Evolutionary conservation across 2,113 vertebrate genomes (phyloP).

Genomic region (Muscicapa adusta): DNA sequence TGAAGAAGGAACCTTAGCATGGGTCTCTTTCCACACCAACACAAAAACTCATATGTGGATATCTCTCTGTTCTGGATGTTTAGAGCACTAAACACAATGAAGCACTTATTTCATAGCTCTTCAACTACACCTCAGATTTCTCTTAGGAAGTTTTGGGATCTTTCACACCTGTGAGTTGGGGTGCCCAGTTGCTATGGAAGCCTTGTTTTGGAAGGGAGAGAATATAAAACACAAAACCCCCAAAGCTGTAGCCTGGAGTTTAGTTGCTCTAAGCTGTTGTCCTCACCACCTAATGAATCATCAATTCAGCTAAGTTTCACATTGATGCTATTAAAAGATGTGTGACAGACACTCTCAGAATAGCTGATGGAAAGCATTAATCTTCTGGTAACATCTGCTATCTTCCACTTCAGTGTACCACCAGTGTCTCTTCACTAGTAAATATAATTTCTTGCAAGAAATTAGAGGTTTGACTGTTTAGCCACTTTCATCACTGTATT

Average conservation of each 20-base stretch:
- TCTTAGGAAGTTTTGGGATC: neutral
- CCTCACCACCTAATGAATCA: neutral
- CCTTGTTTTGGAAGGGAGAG: neutral
- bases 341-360: neutral
- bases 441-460: neutral
- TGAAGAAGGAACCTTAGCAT: neutral
- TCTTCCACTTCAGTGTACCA: neutral
- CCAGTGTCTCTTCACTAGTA: neutral
- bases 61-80: neutral
- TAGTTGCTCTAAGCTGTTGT: neutral
- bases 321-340: neutral
- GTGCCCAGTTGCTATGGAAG: neutral
- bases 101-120: neutral
- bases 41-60: neutral
- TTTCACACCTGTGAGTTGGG: neutral
- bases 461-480: neutral
- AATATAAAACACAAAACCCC: neutral
- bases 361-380: neutral
- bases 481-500: neutral
- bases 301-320: neutral
- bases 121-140: neutral
- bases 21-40: neutral
- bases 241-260: neutral
- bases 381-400: neutral
- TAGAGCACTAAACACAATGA: rapidly evolving